phyloP scores from a whole-genome alignment of 1,140 invertebrate species.

The Pogonomyrmex barbatus region DNA sequence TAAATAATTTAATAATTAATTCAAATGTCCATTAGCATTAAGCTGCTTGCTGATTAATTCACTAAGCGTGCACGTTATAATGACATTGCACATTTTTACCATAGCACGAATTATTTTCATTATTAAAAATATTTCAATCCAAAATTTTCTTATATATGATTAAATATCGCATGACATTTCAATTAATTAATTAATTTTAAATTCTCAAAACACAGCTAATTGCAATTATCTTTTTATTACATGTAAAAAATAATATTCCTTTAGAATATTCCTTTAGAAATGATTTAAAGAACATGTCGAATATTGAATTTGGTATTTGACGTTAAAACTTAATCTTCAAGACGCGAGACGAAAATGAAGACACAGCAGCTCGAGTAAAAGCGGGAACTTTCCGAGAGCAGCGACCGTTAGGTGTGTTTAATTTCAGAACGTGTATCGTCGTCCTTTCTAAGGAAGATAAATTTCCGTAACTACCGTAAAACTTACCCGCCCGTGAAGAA shows the following conservation, averaged over 20 bases:
- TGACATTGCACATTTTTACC: not conserved
- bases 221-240: not conserved
- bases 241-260: not conserved
- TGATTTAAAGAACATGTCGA: not conserved
- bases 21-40: slow-evolving; percentile 19
- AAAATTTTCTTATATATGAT: not conserved
- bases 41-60: slow-evolving; percentile 32
- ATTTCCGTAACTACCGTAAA: slow-evolving; percentile 16
- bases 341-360: not conserved
- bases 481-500: not conserved
- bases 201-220: not conserved
- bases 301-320: not conserved
- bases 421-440: slow-evolving; percentile 4
- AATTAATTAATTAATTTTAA: not conserved
- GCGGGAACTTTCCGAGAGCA: not conserved
- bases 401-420: slow-evolving; percentile 16
- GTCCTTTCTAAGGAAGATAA: slow-evolving; percentile 22
- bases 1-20: slow-evolving; percentile 45
- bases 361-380: not conserved
- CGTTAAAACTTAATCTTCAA: not conserved
- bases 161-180: not conserved
- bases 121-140: not conserved
- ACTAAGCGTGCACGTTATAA: not conserved
- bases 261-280: not conserved
- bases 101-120: not conserved